A percentile compares a stretch with the other conserved stretches of the same genome.
Evolutionary conservation across 2,113 vertebrate genomes (phyloP).

Genomic region (Grammomys dolichurus): DNA sequence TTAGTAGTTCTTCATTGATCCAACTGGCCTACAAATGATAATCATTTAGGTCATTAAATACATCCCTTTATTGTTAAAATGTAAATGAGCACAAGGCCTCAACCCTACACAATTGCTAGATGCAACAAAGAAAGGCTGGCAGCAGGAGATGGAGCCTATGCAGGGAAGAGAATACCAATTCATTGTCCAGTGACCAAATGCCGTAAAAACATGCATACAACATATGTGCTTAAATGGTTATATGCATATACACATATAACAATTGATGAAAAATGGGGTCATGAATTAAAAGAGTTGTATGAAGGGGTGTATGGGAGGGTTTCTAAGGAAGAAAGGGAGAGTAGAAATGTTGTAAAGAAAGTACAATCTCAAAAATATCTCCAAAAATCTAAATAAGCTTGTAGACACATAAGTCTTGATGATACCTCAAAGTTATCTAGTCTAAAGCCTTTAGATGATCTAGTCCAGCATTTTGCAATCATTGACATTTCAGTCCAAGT

Average conservation of each 20-base stretch:
- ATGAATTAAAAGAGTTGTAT: background rate
- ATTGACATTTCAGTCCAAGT: background rate
- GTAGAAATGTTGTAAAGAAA: background rate
- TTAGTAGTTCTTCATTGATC: constrained; percentile 22
- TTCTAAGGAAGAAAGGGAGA: background rate
- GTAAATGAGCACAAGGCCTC: background rate
- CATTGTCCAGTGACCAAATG: background rate
- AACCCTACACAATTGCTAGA: background rate
- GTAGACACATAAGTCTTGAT: constrained; percentile 35
- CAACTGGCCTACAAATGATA: background rate
- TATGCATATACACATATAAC: background rate
- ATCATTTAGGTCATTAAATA: background rate
- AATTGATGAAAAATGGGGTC: background rate
- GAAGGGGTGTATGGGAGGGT: background rate
- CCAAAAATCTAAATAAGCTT: background rate
- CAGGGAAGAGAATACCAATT: background rate
- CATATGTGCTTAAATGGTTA: background rate
- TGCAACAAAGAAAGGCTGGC: background rate
- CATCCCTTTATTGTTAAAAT: constrained; percentile 36
- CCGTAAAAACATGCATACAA: background rate
- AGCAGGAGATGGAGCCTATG: background rate
- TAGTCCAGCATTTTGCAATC: background rate
- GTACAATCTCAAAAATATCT: background rate
- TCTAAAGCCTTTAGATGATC: background rate
- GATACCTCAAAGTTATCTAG: background rate